Conservation (phyloP, 2,113 vertebrate species). For the Casuarius casuarius region DNA sequence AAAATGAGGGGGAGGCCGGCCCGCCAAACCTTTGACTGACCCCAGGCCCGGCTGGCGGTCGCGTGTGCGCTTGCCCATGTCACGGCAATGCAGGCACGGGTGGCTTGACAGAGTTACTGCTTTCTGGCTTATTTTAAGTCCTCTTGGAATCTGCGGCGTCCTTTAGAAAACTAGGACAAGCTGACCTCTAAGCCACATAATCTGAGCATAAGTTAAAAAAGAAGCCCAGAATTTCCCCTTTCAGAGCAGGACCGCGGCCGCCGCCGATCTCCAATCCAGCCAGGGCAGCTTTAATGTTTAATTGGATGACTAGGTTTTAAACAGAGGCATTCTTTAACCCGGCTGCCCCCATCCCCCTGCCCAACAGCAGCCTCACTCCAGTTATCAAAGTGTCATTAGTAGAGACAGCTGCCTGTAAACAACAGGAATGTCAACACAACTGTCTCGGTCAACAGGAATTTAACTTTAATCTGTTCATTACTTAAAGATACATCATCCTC, state of each 20-base stretch:
- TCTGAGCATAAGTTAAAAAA: conserved; percentile 32
- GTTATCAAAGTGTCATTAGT: conserved; percentile 79
- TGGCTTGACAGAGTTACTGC: conserved; percentile 43
- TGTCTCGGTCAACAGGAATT: conserved; percentile 74
- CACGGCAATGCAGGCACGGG: not conserved
- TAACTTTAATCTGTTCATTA: conserved; percentile 75
- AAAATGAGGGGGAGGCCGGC: not conserved
- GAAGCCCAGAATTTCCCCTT: conserved; percentile 27
- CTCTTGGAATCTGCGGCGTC: conserved; percentile 43
- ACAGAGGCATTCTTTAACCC: conserved; percentile 70
- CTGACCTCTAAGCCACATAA: conserved; percentile 51
- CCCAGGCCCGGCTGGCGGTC: not conserved
- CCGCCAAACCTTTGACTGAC: conserved; percentile 51
- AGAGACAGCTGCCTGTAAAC: conserved; percentile 79
- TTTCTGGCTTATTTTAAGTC: conserved; percentile 59
- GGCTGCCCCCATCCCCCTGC: conserved; percentile 48
- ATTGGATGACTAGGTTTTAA: conserved; percentile 60
- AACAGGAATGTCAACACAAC: conserved; percentile 74
- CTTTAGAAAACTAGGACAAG: conserved; percentile 40
- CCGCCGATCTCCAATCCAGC: conserved; percentile 5
- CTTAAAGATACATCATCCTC: conserved; percentile 70
- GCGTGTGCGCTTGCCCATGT: conserved; percentile 13
- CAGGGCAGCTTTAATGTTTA: conserved; percentile 30
- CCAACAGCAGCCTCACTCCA: conserved; percentile 61
- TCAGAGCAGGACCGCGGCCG: not conserved